Evolutionary conservation across 2,113 vertebrate genomes (phyloP).

Genomic region (Panurus biarmicus): DNA sequence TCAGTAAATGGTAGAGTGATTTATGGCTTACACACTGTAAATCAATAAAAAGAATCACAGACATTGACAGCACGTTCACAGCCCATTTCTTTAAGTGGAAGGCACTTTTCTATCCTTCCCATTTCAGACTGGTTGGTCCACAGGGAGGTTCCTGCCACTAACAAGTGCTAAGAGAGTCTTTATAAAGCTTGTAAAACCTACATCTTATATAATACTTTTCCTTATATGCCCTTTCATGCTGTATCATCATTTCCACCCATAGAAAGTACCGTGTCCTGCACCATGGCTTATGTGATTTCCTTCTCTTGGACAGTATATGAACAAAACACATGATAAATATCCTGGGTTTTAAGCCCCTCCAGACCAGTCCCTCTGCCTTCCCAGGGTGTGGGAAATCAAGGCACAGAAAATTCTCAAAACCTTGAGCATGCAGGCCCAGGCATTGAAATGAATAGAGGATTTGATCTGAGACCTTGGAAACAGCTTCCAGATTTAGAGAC

Average conservation of each 20-base stretch:
- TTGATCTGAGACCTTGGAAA: not conserved
- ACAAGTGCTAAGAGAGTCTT: conserved; percentile 4
- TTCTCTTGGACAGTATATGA: not conserved
- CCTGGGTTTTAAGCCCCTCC: not conserved
- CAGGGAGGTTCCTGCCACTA: not conserved
- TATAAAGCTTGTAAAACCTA: conserved; percentile 26
- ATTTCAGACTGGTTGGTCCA: not conserved
- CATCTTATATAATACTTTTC: not conserved
- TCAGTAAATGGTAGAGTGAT: conserved; percentile 51
- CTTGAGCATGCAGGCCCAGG: not conserved
- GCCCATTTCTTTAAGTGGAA: conserved; percentile 63
- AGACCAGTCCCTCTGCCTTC: not conserved
- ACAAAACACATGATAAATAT: not conserved
- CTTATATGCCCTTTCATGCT: not conserved
- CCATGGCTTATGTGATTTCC: not conserved
- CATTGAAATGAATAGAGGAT: not conserved
- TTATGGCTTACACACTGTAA: conserved; percentile 40
- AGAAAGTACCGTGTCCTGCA: not conserved
- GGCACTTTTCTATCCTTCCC: conserved; percentile 9
- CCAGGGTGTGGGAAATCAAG: not conserved
- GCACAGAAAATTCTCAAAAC: not conserved
- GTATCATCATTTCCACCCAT: not conserved
- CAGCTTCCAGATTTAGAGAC: not conserved
- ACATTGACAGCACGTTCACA: conserved; percentile 50
- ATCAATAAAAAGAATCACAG: conserved; percentile 62